Conservation (phyloP, 1,140 invertebrate genomes). For the Eriocheir sinensis region DNA sequence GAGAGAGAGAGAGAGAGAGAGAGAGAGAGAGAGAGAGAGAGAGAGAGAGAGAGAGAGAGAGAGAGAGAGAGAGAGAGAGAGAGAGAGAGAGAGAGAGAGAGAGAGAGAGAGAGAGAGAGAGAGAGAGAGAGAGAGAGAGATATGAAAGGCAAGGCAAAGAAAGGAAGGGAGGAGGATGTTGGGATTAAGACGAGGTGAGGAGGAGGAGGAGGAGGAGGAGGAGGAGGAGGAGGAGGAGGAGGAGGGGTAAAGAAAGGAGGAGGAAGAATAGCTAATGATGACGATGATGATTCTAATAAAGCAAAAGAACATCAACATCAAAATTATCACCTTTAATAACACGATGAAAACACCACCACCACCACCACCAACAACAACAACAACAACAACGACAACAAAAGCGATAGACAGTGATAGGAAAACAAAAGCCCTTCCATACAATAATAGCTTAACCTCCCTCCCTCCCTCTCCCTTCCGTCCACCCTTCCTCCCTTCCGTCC, state of each 20-base stretch:
- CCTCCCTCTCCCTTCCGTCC: neutral
- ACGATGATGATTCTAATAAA: neutral
- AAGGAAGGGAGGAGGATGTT: neutral
- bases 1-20: neutral
- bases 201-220: constrained; percentile 33
- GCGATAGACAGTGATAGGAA: neutral
- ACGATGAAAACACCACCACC: too few relatives aligned
- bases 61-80: neutral
- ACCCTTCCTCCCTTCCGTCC: neutral
- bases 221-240: constrained; percentile 43
- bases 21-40: too few relatives aligned
- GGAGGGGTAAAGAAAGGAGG: neutral
- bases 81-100: neutral
- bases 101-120: neutral
- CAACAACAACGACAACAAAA: neutral
- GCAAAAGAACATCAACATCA: neutral
- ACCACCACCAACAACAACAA: neutral
- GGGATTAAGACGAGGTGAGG: neutral
- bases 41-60: too few relatives aligned
- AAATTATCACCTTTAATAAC: too few relatives aligned
- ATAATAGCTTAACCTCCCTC: neutral
- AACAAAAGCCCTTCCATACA: constrained; percentile 31
- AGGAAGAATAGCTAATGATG: neutral
- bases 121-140: constrained; percentile 17
- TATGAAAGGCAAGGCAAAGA: neutral